phyloP scores from a whole-genome alignment of 2,888 invertebrate species.

The Gari tellinella region DNA sequence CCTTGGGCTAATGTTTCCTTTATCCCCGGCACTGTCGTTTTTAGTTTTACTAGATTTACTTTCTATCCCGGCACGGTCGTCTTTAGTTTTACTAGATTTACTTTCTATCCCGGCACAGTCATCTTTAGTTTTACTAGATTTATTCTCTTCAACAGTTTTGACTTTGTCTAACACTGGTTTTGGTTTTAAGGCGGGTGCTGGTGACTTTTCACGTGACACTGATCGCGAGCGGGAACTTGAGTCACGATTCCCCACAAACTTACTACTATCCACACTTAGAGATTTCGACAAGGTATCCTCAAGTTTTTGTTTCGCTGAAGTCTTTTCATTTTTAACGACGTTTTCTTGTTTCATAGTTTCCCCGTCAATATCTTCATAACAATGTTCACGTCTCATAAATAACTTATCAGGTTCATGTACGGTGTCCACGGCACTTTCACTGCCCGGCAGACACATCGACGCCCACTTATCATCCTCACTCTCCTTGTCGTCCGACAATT shows the following conservation, averaged over 20 bases:
- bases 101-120: slow-evolving; percentile 17
- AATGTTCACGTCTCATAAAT: slow-evolving; percentile 28
- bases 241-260: slow-evolving; percentile 22
- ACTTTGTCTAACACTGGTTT: slow-evolving; percentile 29
- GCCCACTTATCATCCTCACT: slow-evolving; percentile 57
- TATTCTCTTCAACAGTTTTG: slow-evolving; percentile 3
- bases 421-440: slow-evolving; percentile 28
- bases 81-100: slow-evolving; percentile 12
- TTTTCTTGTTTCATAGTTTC: slow-evolving; percentile 16
- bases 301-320: slow-evolving; percentile 9
- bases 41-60: slow-evolving; percentile 13
- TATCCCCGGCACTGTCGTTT: slow-evolving; percentile 3
- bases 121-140: slow-evolving; percentile 12
- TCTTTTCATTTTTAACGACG: neutral
- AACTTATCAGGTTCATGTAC: slow-evolving; percentile 20
- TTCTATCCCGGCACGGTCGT: slow-evolving; percentile 14
- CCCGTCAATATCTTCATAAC: slow-evolving; percentile 55
- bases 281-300: neutral
- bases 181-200: slow-evolving; percentile 48
- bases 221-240: slow-evolving; percentile 48
- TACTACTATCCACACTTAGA: slow-evolving; percentile 7
- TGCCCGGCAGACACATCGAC: slow-evolving; percentile 54
- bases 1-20: slow-evolving; percentile 35
- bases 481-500: slow-evolving; percentile 4
- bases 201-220: slow-evolving; percentile 54